A percentile compares a stretch with the other conserved stretches of the same genome.
Conservation (phyloP, 2,797 vertebrate species). For the Mycteria americana region DNA sequence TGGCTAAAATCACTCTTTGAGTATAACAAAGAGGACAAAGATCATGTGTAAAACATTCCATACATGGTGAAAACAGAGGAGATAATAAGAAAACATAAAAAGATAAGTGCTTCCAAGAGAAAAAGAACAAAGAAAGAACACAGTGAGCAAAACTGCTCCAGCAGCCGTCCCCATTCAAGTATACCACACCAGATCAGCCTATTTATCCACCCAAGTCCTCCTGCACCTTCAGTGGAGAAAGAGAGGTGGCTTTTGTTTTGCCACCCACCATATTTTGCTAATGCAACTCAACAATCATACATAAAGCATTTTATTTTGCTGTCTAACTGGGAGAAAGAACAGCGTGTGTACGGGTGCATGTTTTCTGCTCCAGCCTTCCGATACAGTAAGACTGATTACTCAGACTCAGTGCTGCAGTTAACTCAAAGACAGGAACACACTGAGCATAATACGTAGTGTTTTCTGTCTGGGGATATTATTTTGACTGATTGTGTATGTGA, state of each 20-base stretch:
- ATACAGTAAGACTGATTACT: neutral
- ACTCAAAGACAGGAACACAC: neutral
- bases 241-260: neutral
- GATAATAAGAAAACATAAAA: neutral
- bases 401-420: too few species aligned
- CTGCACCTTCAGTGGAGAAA: neutral
- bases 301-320: neutral
- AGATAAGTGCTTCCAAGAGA: neutral
- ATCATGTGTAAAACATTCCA: neutral
- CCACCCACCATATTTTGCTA: neutral
- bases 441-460: fast-evolving
- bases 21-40: neutral
- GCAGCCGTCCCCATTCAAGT: neutral
- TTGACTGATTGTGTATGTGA: neutral
- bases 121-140: neutral
- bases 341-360: fast-evolving
- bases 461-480: neutral
- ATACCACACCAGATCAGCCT: neutral
- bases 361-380: neutral
- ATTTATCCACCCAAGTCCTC: neutral
- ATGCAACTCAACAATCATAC: neutral
- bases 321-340: neutral
- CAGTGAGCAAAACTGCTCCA: neutral
- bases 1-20: neutral
- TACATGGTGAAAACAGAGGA: neutral